phyloP scores from a whole-genome alignment of 1,140 invertebrate species.

The Frieseomelitta varia region DNA sequence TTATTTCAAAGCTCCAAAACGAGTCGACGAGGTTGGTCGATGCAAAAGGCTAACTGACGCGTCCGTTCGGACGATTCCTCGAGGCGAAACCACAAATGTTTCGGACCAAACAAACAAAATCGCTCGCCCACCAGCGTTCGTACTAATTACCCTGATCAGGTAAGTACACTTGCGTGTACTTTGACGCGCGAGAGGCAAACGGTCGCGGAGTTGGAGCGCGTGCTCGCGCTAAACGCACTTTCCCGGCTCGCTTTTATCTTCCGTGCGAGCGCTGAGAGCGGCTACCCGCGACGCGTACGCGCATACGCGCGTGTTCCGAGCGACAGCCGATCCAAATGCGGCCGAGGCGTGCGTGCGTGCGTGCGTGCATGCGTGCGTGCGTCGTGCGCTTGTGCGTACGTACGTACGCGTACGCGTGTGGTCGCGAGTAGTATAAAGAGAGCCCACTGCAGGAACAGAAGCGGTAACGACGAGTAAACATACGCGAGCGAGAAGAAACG shows the following conservation, averaged over 20 bases:
- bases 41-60: too few species aligned
- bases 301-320: not conserved
- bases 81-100: too few species aligned
- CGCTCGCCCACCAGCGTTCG: too few species aligned
- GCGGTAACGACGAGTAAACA: conserved; percentile 62
- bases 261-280: not conserved
- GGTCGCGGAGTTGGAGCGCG: not conserved
- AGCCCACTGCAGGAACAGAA: conserved; percentile 59
- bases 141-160: conserved; percentile 15
- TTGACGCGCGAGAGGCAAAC: not conserved
- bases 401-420: conserved; percentile 12
- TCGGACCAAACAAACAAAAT: too few species aligned
- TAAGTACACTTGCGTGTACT: not conserved
- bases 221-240: too few species aligned
- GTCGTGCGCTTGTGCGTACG: too few species aligned
- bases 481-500: conserved; percentile 22
- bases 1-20: too few species aligned
- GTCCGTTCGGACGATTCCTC: too few species aligned
- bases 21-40: too few species aligned
- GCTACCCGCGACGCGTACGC: not conserved
- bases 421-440: conserved; percentile 55
- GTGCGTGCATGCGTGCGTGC: too few species aligned
- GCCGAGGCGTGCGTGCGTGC: conserved; percentile 28
- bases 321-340: conserved; percentile 33
- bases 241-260: not conserved